A percentile compares a stretch with the other conserved stretches of the same genome.
phyloP scores from a whole-genome alignment of 2,113 vertebrate genomes.

The Felis catus region DNA sequence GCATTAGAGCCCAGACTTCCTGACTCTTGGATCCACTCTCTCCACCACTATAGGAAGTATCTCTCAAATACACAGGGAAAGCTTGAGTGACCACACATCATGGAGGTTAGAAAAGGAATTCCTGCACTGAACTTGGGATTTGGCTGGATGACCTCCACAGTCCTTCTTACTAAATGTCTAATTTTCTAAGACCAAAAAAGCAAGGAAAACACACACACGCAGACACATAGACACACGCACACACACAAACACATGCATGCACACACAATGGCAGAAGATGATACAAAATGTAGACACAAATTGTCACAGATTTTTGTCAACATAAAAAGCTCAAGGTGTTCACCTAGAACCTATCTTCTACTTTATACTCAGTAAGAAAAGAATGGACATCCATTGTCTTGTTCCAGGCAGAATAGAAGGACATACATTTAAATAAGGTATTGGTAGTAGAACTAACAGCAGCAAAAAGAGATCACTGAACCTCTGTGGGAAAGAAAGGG shows the following conservation, averaged over 20 bases:
- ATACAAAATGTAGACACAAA: neutral
- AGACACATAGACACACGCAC: too few species aligned
- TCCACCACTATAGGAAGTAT: neutral
- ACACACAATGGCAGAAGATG: neutral
- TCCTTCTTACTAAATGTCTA: neutral
- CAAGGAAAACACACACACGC: neutral
- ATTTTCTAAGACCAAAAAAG: conserved; percentile 2
- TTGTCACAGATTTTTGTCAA: neutral
- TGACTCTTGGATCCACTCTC: neutral
- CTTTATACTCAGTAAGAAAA: neutral
- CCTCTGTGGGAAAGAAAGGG: neutral
- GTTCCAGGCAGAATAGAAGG: neutral
- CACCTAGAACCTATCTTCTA: neutral
- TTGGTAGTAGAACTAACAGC: neutral
- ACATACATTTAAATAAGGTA: neutral
- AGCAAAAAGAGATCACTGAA: neutral
- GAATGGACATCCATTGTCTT: neutral
- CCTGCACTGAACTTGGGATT: neutral
- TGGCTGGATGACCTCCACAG: neutral
- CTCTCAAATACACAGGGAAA: neutral
- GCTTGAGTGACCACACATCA: rapidly evolving
- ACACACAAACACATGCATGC: too few species aligned
- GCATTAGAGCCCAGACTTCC: neutral
- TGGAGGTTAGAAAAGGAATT: neutral
- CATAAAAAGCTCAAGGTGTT: neutral